Evolutionary conservation across 2,888 invertebrate species (phyloP), one percentile per base, ranked within the genome.

Genomic region (Lagria hirta): DNA sequence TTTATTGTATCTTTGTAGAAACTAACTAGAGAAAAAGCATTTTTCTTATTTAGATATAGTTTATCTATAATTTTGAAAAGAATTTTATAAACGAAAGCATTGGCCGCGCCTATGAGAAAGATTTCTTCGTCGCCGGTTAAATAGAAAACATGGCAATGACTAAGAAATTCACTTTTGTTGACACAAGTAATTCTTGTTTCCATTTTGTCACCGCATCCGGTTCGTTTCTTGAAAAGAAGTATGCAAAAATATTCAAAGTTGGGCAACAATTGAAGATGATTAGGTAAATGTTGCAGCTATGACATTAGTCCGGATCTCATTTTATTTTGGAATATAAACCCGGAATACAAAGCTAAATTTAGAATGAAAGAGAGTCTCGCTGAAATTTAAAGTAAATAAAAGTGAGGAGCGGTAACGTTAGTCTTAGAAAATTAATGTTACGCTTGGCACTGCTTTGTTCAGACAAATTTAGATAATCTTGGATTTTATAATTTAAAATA

Each of bases 151-250:
- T 16, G 5, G 21, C 16, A 22, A 18, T 22, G 15, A 4, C 3
- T 10, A 29, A 29, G 11, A 7, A 30, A 13, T 23, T 20, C 32
- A 8, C 20, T 15, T n/a, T 21, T 18, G 30, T 10, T 15, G 29
- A 38, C 37, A 23, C 15, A 27, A 29, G 14, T 10, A 30, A 40
- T 30, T 20, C 16, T 11, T 12, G 17, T 40, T 38, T 38, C 38
- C 30, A 40, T 16, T 40, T 16, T 14, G 35, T 26, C 12, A 16
- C 17, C 13, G 26, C 26, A 35, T 35, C 35, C 35, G 35, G 35
- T 26, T 35, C 17, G 35, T 35, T n/a, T n/a, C n/a, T n/a, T n/a
- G n/a, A n/a, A 26, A 10, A 5, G 26, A 5, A 26, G 4, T 6
- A 32, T 5, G 8, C n/a, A 20, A 20, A 32, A 32, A 32, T 32